These are phyloP conservation scores for Styela plicata DNA, from an alignment of 23 tunicate species.

Conservation along the genomic window DNA sequence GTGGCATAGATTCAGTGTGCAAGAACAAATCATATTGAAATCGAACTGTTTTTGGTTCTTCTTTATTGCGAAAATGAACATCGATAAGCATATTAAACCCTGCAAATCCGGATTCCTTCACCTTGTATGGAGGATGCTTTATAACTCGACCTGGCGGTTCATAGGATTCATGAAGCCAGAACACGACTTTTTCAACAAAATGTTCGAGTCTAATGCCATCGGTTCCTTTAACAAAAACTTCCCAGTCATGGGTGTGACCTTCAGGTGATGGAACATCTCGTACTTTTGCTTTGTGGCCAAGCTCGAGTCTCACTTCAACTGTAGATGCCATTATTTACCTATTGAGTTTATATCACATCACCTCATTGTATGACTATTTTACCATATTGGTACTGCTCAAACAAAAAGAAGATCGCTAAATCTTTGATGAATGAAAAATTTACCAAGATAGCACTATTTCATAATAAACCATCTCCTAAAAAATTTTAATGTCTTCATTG, in stretches of 20 bases:
- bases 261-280: conserved; percentile 39
- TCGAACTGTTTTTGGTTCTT: conserved; percentile 69
- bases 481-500: no score
- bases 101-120: conserved; percentile 78
- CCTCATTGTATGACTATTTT: no score
- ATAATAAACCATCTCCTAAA: no score
- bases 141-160: conserved; percentile 62
- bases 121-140: conserved; percentile 79
- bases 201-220: conserved; percentile 59
- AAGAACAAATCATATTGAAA: conserved; percentile 76
- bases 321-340: background rate
- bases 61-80: conserved; percentile 81
- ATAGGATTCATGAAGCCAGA: conserved; percentile 83
- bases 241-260: conserved; percentile 93
- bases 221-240: conserved; percentile 78
- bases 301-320: conserved; percentile 47
- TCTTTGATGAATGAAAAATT: no score
- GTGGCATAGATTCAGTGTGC: conserved; percentile 84
- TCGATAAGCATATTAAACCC: conserved; percentile 81
- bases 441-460: no score
- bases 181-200: conserved; percentile 93
- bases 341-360: background rate
- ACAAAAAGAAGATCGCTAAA: no score
- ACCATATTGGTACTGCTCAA: no score
- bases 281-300: conserved; percentile 71